Evolutionary conservation across 2,888 invertebrate genomes (phyloP), one percentile per base, ranked within the genome.

Genomic region (Hypomecis punctinalis): DNA sequence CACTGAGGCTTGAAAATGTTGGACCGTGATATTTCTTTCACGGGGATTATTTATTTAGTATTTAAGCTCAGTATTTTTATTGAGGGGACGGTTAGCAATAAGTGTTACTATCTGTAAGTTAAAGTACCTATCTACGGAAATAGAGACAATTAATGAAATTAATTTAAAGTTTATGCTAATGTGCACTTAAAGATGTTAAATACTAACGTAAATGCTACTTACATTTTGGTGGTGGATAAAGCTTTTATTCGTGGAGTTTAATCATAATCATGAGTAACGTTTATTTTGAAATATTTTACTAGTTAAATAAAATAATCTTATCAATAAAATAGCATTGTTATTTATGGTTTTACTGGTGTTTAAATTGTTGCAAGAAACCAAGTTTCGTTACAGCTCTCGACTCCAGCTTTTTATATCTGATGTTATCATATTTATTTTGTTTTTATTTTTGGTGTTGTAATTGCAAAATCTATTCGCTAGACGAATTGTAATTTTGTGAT

Each of bases 161-260:
- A 71, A 73, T 70, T 70, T 74, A 66, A 76, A 73, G 71, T 62
- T 69, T 70, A 76, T 71, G 52, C 58, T 63, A 51, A 62, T 67
- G 63, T 65, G 77, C 82, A 82, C 80, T 78, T 70, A 74, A 75
- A 74, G 48, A 78, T 73, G 80, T 78, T 81, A n/a, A n/a, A n/a
- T n/a, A 83, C 79, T 85, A 83, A 84, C 75, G 75, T 86, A 83
- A 85, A 86, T 86, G 81, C 83, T 85, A 88, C 81, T 84, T 86
- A 83, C 79, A 81, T 81, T 82, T 82, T 74, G 89, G 90, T 90
- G 90, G 84, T 85, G 90, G 90, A 89, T 85, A 82, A 76, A 83
- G 79, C 83, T 85, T 85, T 87, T 86, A 82, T 88, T 86, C 84
- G 84, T 82, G 87, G 57, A 63, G 86, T 86, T 85, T 82, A 80